Evolutionary conservation across 2,797 vertebrate genomes (phyloP), one percentile per base, ranked within the genome.

Genomic region (Lagocephalus sceleratus): DNA sequence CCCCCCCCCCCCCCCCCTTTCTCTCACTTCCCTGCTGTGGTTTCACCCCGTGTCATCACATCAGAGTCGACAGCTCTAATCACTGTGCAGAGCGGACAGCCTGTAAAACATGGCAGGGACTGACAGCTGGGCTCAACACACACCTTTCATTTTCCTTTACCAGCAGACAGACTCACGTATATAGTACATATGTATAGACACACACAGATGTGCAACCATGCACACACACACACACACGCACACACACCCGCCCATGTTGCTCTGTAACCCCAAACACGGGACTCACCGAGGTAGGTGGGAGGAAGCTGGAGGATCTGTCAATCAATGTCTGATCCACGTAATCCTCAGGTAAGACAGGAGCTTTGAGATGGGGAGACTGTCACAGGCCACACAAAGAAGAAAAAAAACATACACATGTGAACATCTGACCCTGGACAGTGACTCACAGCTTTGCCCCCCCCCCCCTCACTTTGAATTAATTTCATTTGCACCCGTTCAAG

Each of bases 101-200:
- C 87, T 89, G 88, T 91, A 88, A 85, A 88, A 91, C 89, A 90
- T 91, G 89, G 87, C 87, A 85, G 78, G 73, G 81, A 84, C 83
- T 88, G 88, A 89, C 87, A 89, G 87, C 71, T 48, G 64, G 74
- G 86, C 81, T 87, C 83, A 85, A 85, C 78, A 77, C 82, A 63
- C 74, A 85, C 81, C 85, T 88, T 87, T 86, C 81, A 83, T 85
- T 82, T 85, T 63, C 58, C 51, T 62, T 70, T 68, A 72, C 66
- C 74, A 67, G 56, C 73, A 71, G 64, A 54, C 65, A 73, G 48
- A 10, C 68, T 52, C 55, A 49, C 19, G 65, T 50, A 66, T 52
- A 63, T 54, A 62, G 20, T 46, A 20, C 20, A 62, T 26, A 76
- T 41, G 54, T 47, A 40, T 45, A 11, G 11, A 22, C 29, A 26